Base-by-base conservation (phyloP, 1,140 invertebrate species). In the Eriosoma lanigerum region DNA sequence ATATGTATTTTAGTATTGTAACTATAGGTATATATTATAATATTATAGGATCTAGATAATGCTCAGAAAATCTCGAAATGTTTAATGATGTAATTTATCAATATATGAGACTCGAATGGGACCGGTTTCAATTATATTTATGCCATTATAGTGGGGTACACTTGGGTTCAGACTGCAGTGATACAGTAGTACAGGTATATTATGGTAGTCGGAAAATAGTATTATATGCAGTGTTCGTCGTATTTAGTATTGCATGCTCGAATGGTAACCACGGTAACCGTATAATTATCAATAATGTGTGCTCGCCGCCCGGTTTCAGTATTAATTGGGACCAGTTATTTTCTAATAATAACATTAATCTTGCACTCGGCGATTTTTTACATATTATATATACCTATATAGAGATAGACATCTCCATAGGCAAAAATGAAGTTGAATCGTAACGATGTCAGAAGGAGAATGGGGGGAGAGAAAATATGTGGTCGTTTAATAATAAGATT, bases 41-140 rank as follows among this genome's bases (percentile, higher is more conserved):
- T 38, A 8, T 4, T 38, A n/a, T 56, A 12, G 13, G 17, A 62
- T 13, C 15, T 32, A 62, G 26, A 62, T 19, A 29, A 17, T 19
- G 26, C 8, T 17, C 24, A 29, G 26, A 62, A 62, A 62, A 62
- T 62, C 26, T 62, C 5, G 10, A 62, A 62, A 62, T 32, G 58
- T 19, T 13, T 62, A 32, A 62, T 29, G 58, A 62, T 29, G 58
- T 19, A 29, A 62, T 32, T 62, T 19, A 62, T 62, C 58, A 62
- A 17, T 38, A 38, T 3, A 38, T 8, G 15, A 32, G 13, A 62
- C 21, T 9, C 26, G 58, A 29, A 62, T 17, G 26, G 26, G 58
- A 32, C 58, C 26, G 26, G 58, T 62, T 62, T 62, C 58, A 62
- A 62, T 62, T 19, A 62, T 62, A 32, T 60, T 62, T n/a, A 62